Conservation (phyloP, 2,797 vertebrate species). For the Oophaga sylvatica region DNA sequence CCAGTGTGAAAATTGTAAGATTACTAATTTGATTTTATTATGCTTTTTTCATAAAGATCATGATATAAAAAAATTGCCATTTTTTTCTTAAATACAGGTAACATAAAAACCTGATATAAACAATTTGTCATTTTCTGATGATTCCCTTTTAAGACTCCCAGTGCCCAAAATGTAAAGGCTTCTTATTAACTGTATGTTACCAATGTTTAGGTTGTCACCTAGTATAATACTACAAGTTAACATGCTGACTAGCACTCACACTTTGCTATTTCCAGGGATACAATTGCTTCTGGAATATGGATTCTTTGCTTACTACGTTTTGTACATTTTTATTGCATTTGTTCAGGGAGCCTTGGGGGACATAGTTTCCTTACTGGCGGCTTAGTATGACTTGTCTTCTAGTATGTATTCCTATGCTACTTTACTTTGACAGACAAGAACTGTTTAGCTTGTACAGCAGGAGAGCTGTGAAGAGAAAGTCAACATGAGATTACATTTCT, state of each 20-base stretch:
- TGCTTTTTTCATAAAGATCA: no score
- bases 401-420: background rate
- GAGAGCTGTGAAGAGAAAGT: background rate
- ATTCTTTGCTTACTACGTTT: no score
- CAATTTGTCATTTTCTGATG: no score
- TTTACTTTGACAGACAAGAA: background rate
- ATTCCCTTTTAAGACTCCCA: background rate
- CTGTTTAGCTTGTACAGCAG: background rate
- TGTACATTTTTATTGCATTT: no score
- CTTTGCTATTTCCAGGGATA: background rate
- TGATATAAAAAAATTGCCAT: no score
- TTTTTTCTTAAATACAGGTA: no score
- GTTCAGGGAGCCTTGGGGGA: background rate
- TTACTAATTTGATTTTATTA: no score
- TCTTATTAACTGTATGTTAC: background rate
- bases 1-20: no score
- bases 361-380: background rate
- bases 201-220: background rate
- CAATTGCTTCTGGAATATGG: no score
- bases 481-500: background rate
- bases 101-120: no score
- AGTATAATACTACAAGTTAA: background rate
- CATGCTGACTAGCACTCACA: background rate
- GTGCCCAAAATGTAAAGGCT: background rate
- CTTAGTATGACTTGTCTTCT: background rate